phyloP scores from a whole-genome alignment of 2,797 vertebrate species.

The Spatula clypeata region DNA sequence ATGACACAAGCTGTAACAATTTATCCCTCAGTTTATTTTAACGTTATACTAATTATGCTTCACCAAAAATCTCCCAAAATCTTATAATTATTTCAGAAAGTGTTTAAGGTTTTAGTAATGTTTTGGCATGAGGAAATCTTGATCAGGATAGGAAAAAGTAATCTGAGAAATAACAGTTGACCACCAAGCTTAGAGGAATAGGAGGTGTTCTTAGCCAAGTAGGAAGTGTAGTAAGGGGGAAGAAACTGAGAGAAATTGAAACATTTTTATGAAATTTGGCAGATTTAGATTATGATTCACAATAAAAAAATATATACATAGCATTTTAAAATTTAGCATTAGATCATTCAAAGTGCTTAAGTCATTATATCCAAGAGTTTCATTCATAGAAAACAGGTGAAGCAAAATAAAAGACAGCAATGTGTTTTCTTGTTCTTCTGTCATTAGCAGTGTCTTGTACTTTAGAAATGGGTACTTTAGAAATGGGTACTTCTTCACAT shows the following conservation, averaged over 20 bases:
- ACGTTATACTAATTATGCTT: accelerated
- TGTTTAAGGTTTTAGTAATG: neutral
- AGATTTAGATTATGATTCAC: neutral
- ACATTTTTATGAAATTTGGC: neutral
- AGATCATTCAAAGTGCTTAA: neutral
- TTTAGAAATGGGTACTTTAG: neutral
- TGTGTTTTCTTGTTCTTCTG: neutral
- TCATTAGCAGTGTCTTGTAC: neutral
- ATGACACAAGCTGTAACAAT: neutral
- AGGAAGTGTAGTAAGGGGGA: neutral
- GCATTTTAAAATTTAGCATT: neutral
- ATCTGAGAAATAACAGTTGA: neutral
- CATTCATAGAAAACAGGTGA: neutral
- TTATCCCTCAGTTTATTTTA: neutral
- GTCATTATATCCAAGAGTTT: neutral
- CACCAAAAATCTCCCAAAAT: neutral
- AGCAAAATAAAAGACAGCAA: neutral
- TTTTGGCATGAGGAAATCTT: neutral
- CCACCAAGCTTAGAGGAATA: neutral
- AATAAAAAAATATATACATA: accelerated
- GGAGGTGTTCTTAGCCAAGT: neutral
- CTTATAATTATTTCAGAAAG: neutral
- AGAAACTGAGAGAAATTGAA: neutral
- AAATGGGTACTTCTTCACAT: neutral
- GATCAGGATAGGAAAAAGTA: neutral